A percentile compares a stretch with the other conserved stretches of the same genome.
Conservation (phyloP, 2,888 invertebrate species). For the Choreutis nemorana region DNA sequence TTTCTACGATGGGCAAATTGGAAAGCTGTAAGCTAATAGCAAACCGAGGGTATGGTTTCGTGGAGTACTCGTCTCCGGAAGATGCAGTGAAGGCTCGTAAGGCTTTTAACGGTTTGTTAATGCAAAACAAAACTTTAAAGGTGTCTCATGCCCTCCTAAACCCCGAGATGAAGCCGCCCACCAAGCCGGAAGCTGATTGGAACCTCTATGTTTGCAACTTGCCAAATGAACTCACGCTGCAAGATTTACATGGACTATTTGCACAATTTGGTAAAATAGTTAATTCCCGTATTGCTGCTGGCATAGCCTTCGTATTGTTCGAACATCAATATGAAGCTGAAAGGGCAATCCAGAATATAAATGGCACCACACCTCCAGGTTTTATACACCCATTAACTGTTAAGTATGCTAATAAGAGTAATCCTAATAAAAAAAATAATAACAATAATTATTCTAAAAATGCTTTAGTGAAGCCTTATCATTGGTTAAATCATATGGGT, state of each 20-base stretch:
- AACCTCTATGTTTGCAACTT: constrained; percentile 66
- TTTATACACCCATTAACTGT: constrained; percentile 64
- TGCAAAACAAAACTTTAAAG: constrained; percentile 65
- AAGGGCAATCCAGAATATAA: constrained; percentile 56
- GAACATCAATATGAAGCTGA: constrained; percentile 62
- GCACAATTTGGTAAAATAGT: constrained; percentile 66
- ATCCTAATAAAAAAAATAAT: constrained; percentile 59
- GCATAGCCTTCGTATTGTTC: constrained; percentile 62
- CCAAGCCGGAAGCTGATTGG: constrained; percentile 65
- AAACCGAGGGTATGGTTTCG: constrained; percentile 65
- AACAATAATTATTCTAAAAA: constrained; percentile 57
- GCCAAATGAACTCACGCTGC: constrained; percentile 65
- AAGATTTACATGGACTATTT: constrained; percentile 63
- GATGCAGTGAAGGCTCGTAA: constrained; percentile 61
- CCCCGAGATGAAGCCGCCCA: constrained; percentile 57
- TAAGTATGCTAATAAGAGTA: constrained; percentile 67
- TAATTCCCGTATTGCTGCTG: constrained; percentile 63
- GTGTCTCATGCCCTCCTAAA: constrained; percentile 61
- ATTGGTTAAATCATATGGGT: constrained; percentile 61
- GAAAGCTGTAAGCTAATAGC: constrained; percentile 67
- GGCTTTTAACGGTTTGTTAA: constrained; percentile 60
- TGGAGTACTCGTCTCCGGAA: constrained; percentile 59
- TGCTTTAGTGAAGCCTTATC: constrained; percentile 52
- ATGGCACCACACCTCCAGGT: constrained; percentile 57
- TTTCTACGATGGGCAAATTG: constrained; percentile 65